Evolutionary conservation across 92 coral and sea anemone species (phyloP), one percentile per base, ranked within the genome.

Genomic region (Blastomussa wellsi): DNA sequence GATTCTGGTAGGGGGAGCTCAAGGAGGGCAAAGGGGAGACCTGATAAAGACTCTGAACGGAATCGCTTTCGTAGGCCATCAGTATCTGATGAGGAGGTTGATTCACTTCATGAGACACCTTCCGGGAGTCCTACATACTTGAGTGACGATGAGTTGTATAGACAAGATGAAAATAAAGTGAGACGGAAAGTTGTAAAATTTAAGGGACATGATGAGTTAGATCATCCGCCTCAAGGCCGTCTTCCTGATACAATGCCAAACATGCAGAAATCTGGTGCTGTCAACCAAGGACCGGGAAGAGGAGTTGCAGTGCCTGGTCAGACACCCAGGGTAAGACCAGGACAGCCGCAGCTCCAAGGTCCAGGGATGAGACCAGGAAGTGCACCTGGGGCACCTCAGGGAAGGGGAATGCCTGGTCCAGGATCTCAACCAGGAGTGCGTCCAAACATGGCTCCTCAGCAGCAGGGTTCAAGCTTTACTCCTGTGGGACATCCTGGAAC

Each of bases 1-100:
- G 92, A 91, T 28, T 39, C 95, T 38, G 95, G 89, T 8, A 86
- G 95, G 66, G 94, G 93, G 12, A 89, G 91, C 42, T 82, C 85
- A 64, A 81, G 95, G 2, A 78, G 92, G 3, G 91, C 85, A 36
- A 89, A 88, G 72, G 91, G 86, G 64, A 82, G 92, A 42, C 66
- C 86, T 82, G 95, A 92, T 44, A 84, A 84, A 44, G 95, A 93
- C 28, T 68, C 82, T 47, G 95, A 94, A 13, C 86, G 95, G 77
- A 86, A 90, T 83, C 74, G 95, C 44, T 68, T 92, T 81, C 93
- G 98, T 52, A 92, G 98, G 64, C 99, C 99, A 15, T 97, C 99
- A 44, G 85, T 97, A 20, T 97, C 99, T 20, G 99, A 97, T 84
- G 99, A 97, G 73, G 99, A 97, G 89, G 90, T 97, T 47, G 98